These are phyloP conservation scores for Gymnogyps californianus DNA, from an alignment of 2,113 vertebrate species.

Conservation along the genomic window DNA sequence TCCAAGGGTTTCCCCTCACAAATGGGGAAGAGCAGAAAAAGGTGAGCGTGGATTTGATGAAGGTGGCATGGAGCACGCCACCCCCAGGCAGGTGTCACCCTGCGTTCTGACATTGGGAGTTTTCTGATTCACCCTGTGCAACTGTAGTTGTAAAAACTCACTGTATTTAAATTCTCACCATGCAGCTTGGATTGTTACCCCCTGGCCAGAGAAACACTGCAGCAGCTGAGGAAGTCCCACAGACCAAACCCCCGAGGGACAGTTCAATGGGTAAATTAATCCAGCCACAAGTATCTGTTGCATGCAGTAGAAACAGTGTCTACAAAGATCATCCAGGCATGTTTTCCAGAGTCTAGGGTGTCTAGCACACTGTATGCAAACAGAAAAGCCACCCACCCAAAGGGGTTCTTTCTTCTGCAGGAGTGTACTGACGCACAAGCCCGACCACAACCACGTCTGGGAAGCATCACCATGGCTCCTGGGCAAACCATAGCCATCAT, in stretches of 20 bases:
- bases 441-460: neutral
- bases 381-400: neutral
- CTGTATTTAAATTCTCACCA: neutral
- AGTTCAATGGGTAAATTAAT: neutral
- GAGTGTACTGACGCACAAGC: neutral
- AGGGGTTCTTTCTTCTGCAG: neutral
- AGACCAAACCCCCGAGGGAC: neutral
- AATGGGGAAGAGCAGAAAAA: neutral
- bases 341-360: neutral
- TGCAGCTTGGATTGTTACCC: neutral
- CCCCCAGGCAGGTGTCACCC: neutral
- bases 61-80: accelerated
- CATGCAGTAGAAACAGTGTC: conserved; percentile 14
- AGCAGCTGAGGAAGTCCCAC: neutral
- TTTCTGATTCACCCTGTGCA: neutral
- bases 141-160: neutral
- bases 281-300: neutral
- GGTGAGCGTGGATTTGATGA: accelerated
- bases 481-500: neutral
- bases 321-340: neutral
- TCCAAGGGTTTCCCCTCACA: neutral
- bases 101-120: neutral
- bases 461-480: neutral
- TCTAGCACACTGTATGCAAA: neutral
- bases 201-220: neutral